Evolutionary conservation across 2,113 vertebrate species (phyloP), one percentile per base, ranked within the genome.

Genomic region (Delphinus delphis): DNA sequence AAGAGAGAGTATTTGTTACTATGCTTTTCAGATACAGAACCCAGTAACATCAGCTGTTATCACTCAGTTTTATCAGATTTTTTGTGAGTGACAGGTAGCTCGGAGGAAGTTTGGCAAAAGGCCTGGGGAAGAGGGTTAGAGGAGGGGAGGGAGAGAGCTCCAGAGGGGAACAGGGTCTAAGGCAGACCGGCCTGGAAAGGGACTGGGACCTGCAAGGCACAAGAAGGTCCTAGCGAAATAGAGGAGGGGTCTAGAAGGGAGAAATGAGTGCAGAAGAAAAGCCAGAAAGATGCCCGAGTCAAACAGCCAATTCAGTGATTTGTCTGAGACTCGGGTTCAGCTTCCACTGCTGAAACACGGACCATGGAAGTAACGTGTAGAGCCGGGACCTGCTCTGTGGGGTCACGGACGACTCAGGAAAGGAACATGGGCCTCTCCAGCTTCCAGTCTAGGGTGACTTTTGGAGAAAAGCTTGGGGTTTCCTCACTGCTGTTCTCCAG

Each of bases 291-390:
- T 36, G 33, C 38, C 23, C 1, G 68, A 58, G 18, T 8, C 71
- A 85, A 82, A 33, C 31, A 85, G 23, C n/a, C 67, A 23, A 12
- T 53, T 9, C 20, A 44, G 0, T 23, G 47, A 77, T 36, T 63
- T 60, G 41, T n/a, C 20, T 6, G 55, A 88, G 63, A 36, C n/a
- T 71, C 13, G 3, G 26, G 41, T 73, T 93, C 12, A 11, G 67
- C 17, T 84, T 96, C 36, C 3, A 0, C 13, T 53, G 44, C 50
- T 73, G 23, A 62, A 90, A 89, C 8, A 3, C 20, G 65, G 38
- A 12, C 6, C 0, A 1, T 1, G 12, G 36, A 80, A 38, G 15
- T 8, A n/a, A 38, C 14, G 5, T 53, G 14, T 9, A 21, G 53
- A 41, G 17, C 11, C 6, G 0, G 6, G 23, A 26, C 28, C 67